Base-by-base conservation (phyloP, 2,888 invertebrate genomes). In the Cheilosia soror region DNA sequence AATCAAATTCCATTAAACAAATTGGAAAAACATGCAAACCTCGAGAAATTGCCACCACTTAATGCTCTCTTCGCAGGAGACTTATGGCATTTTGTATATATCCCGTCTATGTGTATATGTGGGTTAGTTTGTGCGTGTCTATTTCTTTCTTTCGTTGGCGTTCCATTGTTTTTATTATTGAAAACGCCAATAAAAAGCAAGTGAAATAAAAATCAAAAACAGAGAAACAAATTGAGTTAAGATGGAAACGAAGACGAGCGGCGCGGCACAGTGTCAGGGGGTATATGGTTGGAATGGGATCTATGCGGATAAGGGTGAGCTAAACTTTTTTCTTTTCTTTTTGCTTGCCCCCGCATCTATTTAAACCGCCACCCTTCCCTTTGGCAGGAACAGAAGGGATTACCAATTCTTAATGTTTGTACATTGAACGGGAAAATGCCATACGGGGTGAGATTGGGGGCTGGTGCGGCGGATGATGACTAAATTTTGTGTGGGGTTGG, bases 1-100 rank as follows among this genome's bases (percentile, higher is more conserved):
- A 89, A 89, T 89, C 89, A 89, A 89, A 88, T 88, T 89, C 89
- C 89, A 89, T 89, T 89, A 89, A 89, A 89, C 88, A 89, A 89
- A 89, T 89, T 89, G 89, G 88, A 89, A 89, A 89, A 89, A 88
- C 88, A 89, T 89, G 88, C 88, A 88, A 88, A 88, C 87, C 83
- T 89, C 88, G 88, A 88, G 87, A 87, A 88, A 89, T 85, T 85
- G 85, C 85, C 85, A 81, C 85, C 85, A 81, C 85, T 85, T 81
- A 85, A 85, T 85, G 81, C 66, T 80, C 65, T 68, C 76, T 40
- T 63, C 58, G 81, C 85, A 80, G 76, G 76, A 85, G 81, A 85
- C 76, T 77, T 68, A 44, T 47, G 60, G 80, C 71, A 71, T 71
- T 66, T 79, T 65, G 63, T 72, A 57, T 69, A 53, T 60, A 15